These are phyloP conservation scores for Halichoerus grypus DNA, from an alignment of 2,113 vertebrate species.

Conservation along the genomic window DNA sequence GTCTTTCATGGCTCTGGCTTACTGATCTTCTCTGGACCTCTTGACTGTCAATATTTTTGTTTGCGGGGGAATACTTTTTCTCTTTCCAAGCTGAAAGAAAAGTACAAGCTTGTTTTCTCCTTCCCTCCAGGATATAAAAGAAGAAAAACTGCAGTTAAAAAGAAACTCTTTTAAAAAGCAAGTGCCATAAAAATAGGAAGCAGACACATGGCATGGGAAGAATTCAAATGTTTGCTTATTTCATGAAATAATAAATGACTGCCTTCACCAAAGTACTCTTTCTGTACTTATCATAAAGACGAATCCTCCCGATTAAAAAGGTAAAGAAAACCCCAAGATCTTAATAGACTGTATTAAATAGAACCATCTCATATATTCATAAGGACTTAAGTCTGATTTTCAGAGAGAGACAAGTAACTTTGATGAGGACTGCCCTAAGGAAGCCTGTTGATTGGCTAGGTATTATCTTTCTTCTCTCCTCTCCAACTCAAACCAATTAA, in stretches of 20 bases:
- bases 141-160: slow-evolving; percentile 55
- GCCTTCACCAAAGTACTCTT: background rate
- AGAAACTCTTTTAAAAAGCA: slow-evolving; percentile 57
- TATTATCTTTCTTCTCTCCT: background rate
- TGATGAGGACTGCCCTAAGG: background rate
- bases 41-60: slow-evolving; percentile 72
- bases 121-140: slow-evolving; percentile 60
- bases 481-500: background rate
- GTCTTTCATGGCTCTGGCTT: slow-evolving; percentile 57
- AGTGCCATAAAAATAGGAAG: slow-evolving; percentile 64
- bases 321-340: background rate
- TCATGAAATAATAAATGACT: background rate
- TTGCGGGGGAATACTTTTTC: slow-evolving; percentile 56
- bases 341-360: background rate
- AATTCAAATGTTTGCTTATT: slow-evolving; percentile 55
- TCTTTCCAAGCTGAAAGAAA: slow-evolving; percentile 63
- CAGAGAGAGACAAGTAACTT: background rate
- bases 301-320: background rate
- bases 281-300: background rate
- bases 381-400: background rate
- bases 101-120: slow-evolving; percentile 64
- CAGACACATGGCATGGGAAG: background rate
- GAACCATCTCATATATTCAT: background rate
- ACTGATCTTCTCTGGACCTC: slow-evolving; percentile 64
- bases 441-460: background rate